Base-by-base conservation (phyloP, 2,888 invertebrate species). In the Agrenia bidenticulata region DNA sequence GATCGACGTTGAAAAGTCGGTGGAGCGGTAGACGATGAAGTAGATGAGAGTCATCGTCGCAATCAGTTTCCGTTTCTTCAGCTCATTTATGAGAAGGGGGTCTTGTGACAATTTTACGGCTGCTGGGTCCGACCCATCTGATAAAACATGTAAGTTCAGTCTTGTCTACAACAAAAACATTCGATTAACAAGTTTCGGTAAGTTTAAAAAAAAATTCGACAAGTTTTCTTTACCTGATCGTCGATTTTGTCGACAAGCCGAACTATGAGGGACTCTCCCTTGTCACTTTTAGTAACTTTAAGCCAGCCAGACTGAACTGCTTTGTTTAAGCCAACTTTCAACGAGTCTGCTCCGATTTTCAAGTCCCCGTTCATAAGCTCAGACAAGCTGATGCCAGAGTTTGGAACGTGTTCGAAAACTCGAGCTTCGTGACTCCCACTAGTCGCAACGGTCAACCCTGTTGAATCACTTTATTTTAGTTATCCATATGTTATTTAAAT, bases 291-390 rank as follows among this genome's bases (percentile, higher is more conserved):
- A 78, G 95, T 94, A 23, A 96, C 84, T 51, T 82, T 78, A 71
- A 99, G 88, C 98, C 97, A 98, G 21, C 90, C 91, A 42, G 88
- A 85, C 2, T 92, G 89, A 88, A 98, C 90, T 2, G 98, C 98
- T 84, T 98, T 97, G 76, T 93, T 93, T 76, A 92, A 89, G 9
- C 92, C 94, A 42, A 95, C 87, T 7, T 21, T n/a, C 4, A 21
- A 9, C 15, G 27, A 23, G 9, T 21, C 54, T 15, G n/a, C 7
- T 7, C 21, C 54, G 32, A 32, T 32, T 32, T 32, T 11, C 32
- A 11, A 32, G 11, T 7, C 11, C 4, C 45, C 45, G 45, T 4
- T 5, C n/a, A 45, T 7, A 15, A 45, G 45, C 21, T n/a, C 21
- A 15, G n/a, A n/a, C 45, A 45, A 9, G 4, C 4, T 5, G 15